These are phyloP conservation scores for Clupea harengus DNA, from an alignment of 2,113 vertebrate genomes.

Conservation along the genomic window DNA sequence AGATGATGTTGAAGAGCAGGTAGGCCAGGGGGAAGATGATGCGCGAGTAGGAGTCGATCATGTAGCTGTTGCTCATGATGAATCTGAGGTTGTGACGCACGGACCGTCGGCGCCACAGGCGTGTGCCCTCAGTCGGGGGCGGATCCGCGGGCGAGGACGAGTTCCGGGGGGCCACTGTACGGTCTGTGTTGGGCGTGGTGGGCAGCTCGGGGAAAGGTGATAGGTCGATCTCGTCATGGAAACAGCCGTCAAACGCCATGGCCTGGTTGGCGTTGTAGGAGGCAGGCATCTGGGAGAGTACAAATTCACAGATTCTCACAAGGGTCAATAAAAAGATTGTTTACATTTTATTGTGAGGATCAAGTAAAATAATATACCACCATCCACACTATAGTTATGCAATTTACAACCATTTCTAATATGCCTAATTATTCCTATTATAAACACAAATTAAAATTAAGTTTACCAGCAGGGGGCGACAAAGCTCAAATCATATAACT, in stretches of 20 bases:
- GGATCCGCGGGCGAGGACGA: slow-evolving; percentile 57
- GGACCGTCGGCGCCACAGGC: slow-evolving; percentile 72
- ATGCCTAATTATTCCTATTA: no score
- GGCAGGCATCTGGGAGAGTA: slow-evolving; percentile 68
- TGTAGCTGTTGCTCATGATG: slow-evolving; percentile 88
- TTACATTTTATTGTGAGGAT: no score
- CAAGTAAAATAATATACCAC: no score
- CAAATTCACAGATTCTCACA: slow-evolving; percentile 23
- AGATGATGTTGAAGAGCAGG: slow-evolving; percentile 90
- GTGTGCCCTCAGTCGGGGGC: slow-evolving; percentile 60
- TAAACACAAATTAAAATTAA: neutral
- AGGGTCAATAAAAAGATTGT: neutral
- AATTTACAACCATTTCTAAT: no score
- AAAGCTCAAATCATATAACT: neutral
- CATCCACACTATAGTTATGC: no score
- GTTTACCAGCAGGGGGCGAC: slow-evolving; percentile 15
- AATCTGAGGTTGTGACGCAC: slow-evolving; percentile 75
- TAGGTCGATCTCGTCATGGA: slow-evolving; percentile 78
- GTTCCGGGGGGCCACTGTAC: slow-evolving; percentile 58
- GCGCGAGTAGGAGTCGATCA: slow-evolving; percentile 88
- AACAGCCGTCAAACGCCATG: slow-evolving; percentile 87
- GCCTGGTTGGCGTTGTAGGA: slow-evolving; percentile 76
- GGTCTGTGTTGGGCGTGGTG: slow-evolving; percentile 63
- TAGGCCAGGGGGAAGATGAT: slow-evolving; percentile 85
- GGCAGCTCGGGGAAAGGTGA: slow-evolving; percentile 59